Base-by-base conservation (phyloP, 2,888 invertebrate species). In the Tolmerus cingulatus region DNA sequence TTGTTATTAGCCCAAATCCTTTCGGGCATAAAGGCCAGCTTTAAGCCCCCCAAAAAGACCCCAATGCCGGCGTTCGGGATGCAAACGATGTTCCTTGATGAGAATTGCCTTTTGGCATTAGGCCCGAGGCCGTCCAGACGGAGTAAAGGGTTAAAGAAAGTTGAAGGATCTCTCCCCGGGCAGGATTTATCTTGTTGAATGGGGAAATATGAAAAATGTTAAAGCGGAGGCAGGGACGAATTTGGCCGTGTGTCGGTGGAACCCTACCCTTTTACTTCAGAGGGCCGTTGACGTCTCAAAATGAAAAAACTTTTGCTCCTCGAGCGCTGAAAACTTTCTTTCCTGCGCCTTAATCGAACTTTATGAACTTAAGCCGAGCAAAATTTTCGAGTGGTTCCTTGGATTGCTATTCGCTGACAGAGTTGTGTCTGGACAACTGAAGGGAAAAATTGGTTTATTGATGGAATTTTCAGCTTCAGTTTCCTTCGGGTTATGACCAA, bases 401-500 rank as follows among this genome's bases (percentile, higher is more conserved):
- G 3, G 8, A 43, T 23, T 78, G 78, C 23, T 46, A n/a, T 46
- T 46, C 66, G 66, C 27, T 23, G 78, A 40, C 43, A 78, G 78
- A 78, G 40, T 66, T 43, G 40, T 43, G 78, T 43, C 78, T 78
- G 43, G 37, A 23, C 43, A 78, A 34, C 37, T 78, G 78, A 78
- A 78, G 78, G 78, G 43, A 78, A 78, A 78, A 78, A 78, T 78
- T 78, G 78, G 78, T 78, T 78, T 78, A 78, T 78, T 78, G 78
- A 78, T 78, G 40, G 78, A 78, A 40, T 78, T 78, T 40, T 78
- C 43, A 43, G 40, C 78, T 78, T 78, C 78, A 78, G 40, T 40
- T 78, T 78, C 37, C 46, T 23, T 43, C 40, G 40, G 78, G 37
- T 40, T 78, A 43, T 40, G 43, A 40, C 78, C 78, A 78, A 78